Evolutionary conservation across 2,888 invertebrate species (phyloP).

Genomic region (Eledona agricola): DNA sequence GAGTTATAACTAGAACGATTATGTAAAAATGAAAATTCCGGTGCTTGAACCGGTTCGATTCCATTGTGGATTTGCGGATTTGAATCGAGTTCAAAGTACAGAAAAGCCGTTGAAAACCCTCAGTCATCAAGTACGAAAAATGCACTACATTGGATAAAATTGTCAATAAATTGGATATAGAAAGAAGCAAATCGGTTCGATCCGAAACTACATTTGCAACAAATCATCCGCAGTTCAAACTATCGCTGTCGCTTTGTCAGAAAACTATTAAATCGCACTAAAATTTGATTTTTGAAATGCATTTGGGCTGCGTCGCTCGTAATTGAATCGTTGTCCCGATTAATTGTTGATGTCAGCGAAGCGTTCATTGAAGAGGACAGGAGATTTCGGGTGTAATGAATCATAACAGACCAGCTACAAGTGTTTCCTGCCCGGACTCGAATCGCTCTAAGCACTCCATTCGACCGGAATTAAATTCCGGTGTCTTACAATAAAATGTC

Average conservation of each 20-base stretch:
- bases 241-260: conserved; percentile 20
- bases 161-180: conserved; percentile 34
- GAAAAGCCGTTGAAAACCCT: conserved; percentile 26
- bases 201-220: conserved; percentile 32
- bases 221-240: conserved; percentile 31
- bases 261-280: conserved; percentile 14
- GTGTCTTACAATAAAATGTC: conserved; percentile 31
- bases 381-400: conserved; percentile 36
- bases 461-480: conserved; percentile 35
- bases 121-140: conserved; percentile 31
- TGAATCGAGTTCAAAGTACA: conserved; percentile 13
- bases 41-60: no score
- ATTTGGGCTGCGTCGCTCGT: conserved; percentile 2
- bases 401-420: conserved; percentile 34
- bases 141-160: conserved; percentile 33
- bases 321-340: conserved; percentile 32
- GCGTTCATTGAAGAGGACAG: conserved; percentile 35
- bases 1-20: no score
- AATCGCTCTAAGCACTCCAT: conserved; percentile 27
- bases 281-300: conserved; percentile 6
- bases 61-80: conserved; percentile 1
- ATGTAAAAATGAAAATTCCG: no score
- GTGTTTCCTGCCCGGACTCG: conserved; percentile 33
- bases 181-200: conserved; percentile 29
- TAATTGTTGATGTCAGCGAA: conserved; percentile 32